phyloP scores from a whole-genome alignment of 2,888 invertebrate species.

The Eupithecia exiguata region DNA sequence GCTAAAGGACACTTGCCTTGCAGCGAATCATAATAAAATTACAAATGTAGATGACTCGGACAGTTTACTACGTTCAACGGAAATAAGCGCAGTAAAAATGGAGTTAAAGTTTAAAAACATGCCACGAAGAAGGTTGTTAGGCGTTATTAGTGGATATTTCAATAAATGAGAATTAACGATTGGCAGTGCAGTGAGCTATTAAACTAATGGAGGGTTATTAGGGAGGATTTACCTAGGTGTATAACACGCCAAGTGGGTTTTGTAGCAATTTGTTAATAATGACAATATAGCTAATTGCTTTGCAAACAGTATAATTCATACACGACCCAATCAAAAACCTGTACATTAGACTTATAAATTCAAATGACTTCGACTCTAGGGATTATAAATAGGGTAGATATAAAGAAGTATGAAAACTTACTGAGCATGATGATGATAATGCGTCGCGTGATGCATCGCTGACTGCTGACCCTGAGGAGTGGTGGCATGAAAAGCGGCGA shows the following conservation, averaged over 20 bases:
- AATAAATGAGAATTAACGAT: constrained; percentile 42
- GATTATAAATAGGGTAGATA: not conserved
- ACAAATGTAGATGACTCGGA: constrained; percentile 68
- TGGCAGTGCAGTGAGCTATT: constrained; percentile 29
- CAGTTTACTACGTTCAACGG: constrained; percentile 51
- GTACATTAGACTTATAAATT: not conserved
- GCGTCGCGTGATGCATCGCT: constrained; percentile 84
- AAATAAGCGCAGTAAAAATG: constrained; percentile 55
- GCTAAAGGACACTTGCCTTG: constrained; percentile 75
- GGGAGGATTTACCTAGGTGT: constrained; percentile 9
- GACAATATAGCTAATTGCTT: not conserved
- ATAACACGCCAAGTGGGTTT: constrained; percentile 11
- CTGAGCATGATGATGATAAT: constrained; percentile 81
- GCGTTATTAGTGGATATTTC: constrained; percentile 30
- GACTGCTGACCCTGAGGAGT: constrained; percentile 84
- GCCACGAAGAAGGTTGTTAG: constrained; percentile 48
- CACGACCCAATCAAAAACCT: not conserved
- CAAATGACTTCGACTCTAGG: not conserved
- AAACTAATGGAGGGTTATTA: constrained; percentile 33
- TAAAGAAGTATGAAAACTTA: constrained; percentile 56
- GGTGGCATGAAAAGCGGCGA: constrained; percentile 85
- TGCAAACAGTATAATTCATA: not conserved
- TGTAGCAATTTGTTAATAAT: constrained; percentile 3
- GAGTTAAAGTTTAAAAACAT: constrained; percentile 52
- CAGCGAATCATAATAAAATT: constrained; percentile 69